Conservation (phyloP, 2,888 invertebrate species). For the Eupelmus urozonus region DNA sequence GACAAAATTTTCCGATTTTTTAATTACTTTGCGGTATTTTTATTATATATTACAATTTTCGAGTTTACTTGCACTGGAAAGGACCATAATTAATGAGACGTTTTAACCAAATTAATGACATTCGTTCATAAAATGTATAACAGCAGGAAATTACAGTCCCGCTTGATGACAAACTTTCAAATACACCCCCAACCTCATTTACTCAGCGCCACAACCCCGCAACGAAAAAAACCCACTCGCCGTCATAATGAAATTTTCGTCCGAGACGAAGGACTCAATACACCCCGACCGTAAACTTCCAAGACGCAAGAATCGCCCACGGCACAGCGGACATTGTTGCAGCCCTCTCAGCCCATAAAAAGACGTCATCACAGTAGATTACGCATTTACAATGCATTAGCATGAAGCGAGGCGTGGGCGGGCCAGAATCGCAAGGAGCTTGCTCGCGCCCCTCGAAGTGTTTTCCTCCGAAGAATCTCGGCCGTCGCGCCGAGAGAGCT, state of each 20-base stretch:
- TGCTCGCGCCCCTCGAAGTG: slow-evolving; percentile 33
- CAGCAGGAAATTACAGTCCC: too few relatives aligned
- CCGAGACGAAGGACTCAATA: slow-evolving; percentile 4
- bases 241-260: slow-evolving; percentile 8
- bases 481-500: background rate
- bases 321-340: slow-evolving; percentile 7
- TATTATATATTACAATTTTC: too few relatives aligned
- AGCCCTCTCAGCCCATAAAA: slow-evolving; percentile 37
- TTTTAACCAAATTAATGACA: too few relatives aligned
- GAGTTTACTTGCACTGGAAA: too few relatives aligned
- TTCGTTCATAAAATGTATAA: too few relatives aligned
- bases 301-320: background rate
- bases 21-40: too few relatives aligned
- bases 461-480: slow-evolving; percentile 42
- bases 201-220: too few relatives aligned
- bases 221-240: too few relatives aligned
- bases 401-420: slow-evolving; percentile 3
- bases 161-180: too few relatives aligned
- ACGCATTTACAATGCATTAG: slow-evolving; percentile 54
- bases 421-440: slow-evolving; percentile 17
- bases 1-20: too few relatives aligned
- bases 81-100: too few relatives aligned
- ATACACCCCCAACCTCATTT: too few relatives aligned
- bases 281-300: background rate
- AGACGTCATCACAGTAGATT: slow-evolving; percentile 52